These are phyloP conservation scores for Mylabris phalerata DNA, from an alignment of 1,140 invertebrate species.

Conservation along the genomic window DNA sequence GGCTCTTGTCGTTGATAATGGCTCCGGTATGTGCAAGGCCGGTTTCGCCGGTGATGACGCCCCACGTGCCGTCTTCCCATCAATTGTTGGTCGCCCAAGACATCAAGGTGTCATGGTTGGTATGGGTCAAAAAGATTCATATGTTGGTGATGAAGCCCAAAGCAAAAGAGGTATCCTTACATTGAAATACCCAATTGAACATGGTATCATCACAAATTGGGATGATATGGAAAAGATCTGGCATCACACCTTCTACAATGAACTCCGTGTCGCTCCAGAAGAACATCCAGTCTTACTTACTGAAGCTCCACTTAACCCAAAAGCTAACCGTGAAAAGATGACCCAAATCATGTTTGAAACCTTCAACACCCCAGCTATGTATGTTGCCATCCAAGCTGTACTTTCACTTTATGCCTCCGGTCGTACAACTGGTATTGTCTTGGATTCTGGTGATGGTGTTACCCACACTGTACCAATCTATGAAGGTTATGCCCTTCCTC, in stretches of 20 bases:
- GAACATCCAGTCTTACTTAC: conserved; percentile 88
- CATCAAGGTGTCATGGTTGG: conserved; percentile 91
- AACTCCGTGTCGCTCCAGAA: conserved; percentile 84
- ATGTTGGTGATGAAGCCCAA: conserved; percentile 90
- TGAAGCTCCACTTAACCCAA: conserved; percentile 88
- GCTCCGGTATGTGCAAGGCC: conserved; percentile 88
- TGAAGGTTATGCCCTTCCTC: conserved; percentile 68
- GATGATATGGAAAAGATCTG: conserved; percentile 72
- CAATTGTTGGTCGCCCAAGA: conserved; percentile 77
- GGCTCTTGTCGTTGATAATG: conserved; percentile 82
- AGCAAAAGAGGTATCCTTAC: conserved; percentile 88
- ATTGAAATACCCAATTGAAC: conserved; percentile 89
- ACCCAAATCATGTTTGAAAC: conserved; percentile 41
- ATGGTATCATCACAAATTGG: conserved; percentile 95
- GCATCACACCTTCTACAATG: too few species aligned
- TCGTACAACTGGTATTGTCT: conserved; percentile 85
- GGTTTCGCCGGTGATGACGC: conserved; percentile 87
- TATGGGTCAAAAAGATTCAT: conserved; percentile 84
- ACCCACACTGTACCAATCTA: conserved; percentile 59
- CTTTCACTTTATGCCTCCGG: conserved; percentile 81
- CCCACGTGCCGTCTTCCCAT: conserved; percentile 82
- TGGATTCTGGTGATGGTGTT: conserved; percentile 84
- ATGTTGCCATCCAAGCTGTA: conserved; percentile 83
- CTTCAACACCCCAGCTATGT: conserved; percentile 80
- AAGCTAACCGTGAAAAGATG: conserved; percentile 79